Evolutionary conservation across 2,797 vertebrate genomes (phyloP), one percentile per base, ranked within the genome.

Genomic region (Helostoma temminkii): DNA sequence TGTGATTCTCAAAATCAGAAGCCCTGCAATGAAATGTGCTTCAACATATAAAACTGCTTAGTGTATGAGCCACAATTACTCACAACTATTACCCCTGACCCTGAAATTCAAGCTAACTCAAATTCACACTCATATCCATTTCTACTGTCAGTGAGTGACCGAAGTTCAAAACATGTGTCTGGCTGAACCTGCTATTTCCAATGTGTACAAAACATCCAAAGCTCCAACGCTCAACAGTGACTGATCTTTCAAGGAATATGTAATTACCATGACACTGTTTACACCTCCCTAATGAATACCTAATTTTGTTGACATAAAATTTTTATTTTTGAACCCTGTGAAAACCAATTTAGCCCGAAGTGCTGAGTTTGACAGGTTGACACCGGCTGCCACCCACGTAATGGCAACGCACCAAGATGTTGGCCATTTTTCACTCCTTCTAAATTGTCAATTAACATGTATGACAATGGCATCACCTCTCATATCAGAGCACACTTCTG

Each of bases 361-460:
- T 42, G 43, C 47, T 39, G 16, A 28, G 68, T 56, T n/a, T 81
- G 81, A 78, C 70, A 83, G 48, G 43, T 49, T 80, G 67, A 86
- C 80, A 71, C 66, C 39, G 32, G 62, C 59, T 58, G 53, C 48
- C 50, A 39, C 60, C 71, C 50, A 2, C n/a, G 7, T 9, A n/a
- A 46, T 52, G 56, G 66, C 63, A 0, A 26, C 36, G 16, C 0
- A 63, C 68, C 84, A 77, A 50, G 22, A 76, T 65, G 58, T 64
- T n/a, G 65, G 65, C 62, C 68, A 61, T 66, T 78, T 71, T 28
- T 28, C 60, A 59, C 74, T 78, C 64, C 78, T 56, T 74, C 74
- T 76, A 75, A 85, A 79, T 74, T 82, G 69, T 71, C 75, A 78
- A 66, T 87, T 74, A 80, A 73, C 65, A 70, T 78, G 71, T 82